These are phyloP conservation scores for Buphagus erythrorhynchus DNA, from an alignment of 2,797 vertebrate genomes.

Conservation along the genomic window DNA sequence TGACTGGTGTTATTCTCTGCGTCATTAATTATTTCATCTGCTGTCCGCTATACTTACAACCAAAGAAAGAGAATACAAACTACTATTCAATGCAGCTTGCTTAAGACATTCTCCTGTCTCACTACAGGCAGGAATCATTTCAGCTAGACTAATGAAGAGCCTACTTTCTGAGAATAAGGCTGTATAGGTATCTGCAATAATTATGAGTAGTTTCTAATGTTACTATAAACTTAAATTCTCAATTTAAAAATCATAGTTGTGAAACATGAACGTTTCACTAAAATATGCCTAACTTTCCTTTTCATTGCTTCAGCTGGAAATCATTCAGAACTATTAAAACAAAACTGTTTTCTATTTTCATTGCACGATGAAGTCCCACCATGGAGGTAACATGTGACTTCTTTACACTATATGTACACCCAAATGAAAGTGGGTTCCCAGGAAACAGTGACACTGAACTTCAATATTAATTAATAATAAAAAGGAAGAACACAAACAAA, in stretches of 20 bases:
- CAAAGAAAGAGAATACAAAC: not conserved
- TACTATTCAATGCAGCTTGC: not conserved
- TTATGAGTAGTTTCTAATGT: not conserved
- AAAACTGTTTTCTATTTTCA: not conserved
- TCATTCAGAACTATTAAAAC: not conserved
- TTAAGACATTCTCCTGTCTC: not conserved
- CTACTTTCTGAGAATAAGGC: not conserved
- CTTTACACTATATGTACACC: not conserved
- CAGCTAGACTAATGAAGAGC: not conserved
- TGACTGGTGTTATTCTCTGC: not conserved
- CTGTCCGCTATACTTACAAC: not conserved
- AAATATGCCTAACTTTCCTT: not conserved
- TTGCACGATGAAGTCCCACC: not conserved
- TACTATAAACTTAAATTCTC: not conserved
- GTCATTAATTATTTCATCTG: constrained; percentile 20
- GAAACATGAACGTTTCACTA: not conserved
- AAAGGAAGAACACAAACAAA: not conserved
- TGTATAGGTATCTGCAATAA: not conserved
- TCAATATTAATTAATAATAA: not conserved
- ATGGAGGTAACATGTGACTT: not conserved
- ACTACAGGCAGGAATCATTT: not conserved
- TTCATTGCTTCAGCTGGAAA: not conserved
- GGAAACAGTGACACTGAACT: not conserved
- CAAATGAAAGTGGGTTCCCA: not conserved
- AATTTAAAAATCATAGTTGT: not conserved